Evolutionary conservation across 2,797 vertebrate species (phyloP).

Genomic region (Chrysocyon brachyurus): DNA sequence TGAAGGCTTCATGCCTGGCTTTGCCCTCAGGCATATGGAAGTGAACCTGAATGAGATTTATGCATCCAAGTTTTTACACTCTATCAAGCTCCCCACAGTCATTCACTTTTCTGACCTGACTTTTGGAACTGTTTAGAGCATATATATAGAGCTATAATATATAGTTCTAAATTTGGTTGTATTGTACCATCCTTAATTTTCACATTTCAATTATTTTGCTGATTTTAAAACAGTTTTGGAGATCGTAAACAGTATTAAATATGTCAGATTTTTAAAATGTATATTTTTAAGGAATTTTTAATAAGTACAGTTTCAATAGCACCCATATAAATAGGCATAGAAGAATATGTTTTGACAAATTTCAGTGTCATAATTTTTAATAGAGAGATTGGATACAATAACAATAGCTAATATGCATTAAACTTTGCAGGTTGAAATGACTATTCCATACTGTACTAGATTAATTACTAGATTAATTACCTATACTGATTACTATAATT

Average conservation of each 20-base stretch:
- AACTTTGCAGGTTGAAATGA: not conserved
- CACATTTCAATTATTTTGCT: slow-evolving; percentile 19
- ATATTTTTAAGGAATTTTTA: not conserved
- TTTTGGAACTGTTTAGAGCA: slow-evolving; percentile 48
- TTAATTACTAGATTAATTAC: not conserved
- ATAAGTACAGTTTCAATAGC: not conserved
- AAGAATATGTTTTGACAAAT: slow-evolving; percentile 44
- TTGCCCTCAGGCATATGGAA: slow-evolving; percentile 81
- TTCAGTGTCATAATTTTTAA: slow-evolving; percentile 67
- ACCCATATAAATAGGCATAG: not conserved
- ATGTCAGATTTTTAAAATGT: not conserved
- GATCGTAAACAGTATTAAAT: not conserved
- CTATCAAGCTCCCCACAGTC: slow-evolving; percentile 68
- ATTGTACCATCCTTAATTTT: not conserved
- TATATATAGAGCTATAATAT: slow-evolving; percentile 42
- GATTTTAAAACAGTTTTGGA: not conserved
- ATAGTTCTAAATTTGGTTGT: slow-evolving; percentile 58
- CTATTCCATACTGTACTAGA: not conserved
- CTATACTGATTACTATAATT: slow-evolving; percentile 34
- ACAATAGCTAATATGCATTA: not conserved
- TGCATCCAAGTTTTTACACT: slow-evolving; percentile 77
- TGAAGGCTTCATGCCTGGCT: slow-evolving; percentile 77
- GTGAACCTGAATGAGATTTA: slow-evolving; percentile 85
- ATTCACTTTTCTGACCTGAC: slow-evolving; percentile 72
- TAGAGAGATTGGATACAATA: not conserved